Evolutionary conservation across 2,888 invertebrate genomes (phyloP).

Genomic region (Anticlea derivata): DNA sequence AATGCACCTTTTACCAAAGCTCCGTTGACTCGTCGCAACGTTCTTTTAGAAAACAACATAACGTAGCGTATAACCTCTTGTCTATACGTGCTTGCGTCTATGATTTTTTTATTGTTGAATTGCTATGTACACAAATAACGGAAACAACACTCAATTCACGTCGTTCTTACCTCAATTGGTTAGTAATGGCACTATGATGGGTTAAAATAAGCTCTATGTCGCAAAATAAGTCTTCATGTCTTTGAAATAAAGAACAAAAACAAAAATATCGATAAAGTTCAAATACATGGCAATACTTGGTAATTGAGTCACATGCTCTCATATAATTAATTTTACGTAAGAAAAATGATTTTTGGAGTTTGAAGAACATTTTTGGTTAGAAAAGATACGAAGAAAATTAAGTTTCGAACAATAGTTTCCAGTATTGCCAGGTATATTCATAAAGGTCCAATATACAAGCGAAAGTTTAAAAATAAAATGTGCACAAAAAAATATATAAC

Average conservation of each 20-base stretch:
- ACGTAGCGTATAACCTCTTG: too few species aligned
- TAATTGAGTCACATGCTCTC: too few species aligned
- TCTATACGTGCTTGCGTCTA: too few species aligned
- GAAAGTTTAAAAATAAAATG: conserved; percentile 42
- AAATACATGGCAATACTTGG: conserved; percentile 14
- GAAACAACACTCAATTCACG: background rate
- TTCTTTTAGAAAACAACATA: too few species aligned
- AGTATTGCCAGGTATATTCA: conserved; percentile 29
- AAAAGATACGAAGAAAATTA: too few species aligned
- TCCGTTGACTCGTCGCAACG: too few species aligned
- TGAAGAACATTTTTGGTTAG: too few species aligned
- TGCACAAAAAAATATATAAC: conserved; percentile 47
- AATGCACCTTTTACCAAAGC: conserved; percentile 3
- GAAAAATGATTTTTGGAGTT: background rate
- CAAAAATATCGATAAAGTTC: conserved; percentile 3
- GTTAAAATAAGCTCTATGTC: conserved; percentile 9
- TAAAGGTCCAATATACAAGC: conserved; percentile 78
- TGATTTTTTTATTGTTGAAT: too few species aligned
- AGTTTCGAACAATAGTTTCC: background rate
- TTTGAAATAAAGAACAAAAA: conserved; percentile 10
- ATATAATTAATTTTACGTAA: too few species aligned
- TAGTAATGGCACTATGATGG: conserved; percentile 16
- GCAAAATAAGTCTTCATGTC: background rate
- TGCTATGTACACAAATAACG: too few species aligned
- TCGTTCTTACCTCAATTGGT: conserved; percentile 11